phyloP scores from a whole-genome alignment of 2,888 invertebrate species.

The Eumacrocentrus americanus region DNA sequence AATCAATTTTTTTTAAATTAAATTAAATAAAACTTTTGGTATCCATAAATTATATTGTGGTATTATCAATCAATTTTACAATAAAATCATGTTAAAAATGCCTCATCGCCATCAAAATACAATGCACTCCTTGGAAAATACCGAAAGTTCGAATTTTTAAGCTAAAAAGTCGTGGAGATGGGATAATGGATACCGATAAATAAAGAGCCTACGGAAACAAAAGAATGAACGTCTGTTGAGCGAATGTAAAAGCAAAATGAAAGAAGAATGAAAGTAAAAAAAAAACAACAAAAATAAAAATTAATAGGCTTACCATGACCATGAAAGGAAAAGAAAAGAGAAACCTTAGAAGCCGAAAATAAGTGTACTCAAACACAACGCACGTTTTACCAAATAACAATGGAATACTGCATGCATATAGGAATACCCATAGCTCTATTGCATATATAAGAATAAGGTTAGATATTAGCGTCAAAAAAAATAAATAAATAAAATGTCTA shows the following conservation, averaged over 20 bases:
- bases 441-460: conserved; percentile 39
- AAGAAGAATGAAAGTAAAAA: conserved; percentile 8
- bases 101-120: conserved; percentile 4
- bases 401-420: conserved; percentile 49
- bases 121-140: conserved; percentile 8
- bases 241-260: conserved; percentile 13
- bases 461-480: conserved; percentile 40
- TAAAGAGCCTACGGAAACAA: conserved; percentile 10
- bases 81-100: not conserved
- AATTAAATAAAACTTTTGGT: not conserved
- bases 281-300: conserved; percentile 22
- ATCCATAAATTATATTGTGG: not conserved
- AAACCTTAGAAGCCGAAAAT: conserved; percentile 30
- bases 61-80: conserved; percentile 7
- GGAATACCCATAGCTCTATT: conserved; percentile 33
- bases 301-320: conserved; percentile 19
- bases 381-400: conserved; percentile 50
- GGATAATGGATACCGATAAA: conserved; percentile 5
- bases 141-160: conserved; percentile 19
- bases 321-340: conserved; percentile 18
- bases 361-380: conserved; percentile 40
- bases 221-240: conserved; percentile 21
- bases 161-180: not conserved
- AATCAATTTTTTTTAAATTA: not conserved
- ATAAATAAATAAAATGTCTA: conserved; percentile 45